phyloP scores from a whole-genome alignment of 2,888 invertebrate species.

The Plusia festucae region DNA sequence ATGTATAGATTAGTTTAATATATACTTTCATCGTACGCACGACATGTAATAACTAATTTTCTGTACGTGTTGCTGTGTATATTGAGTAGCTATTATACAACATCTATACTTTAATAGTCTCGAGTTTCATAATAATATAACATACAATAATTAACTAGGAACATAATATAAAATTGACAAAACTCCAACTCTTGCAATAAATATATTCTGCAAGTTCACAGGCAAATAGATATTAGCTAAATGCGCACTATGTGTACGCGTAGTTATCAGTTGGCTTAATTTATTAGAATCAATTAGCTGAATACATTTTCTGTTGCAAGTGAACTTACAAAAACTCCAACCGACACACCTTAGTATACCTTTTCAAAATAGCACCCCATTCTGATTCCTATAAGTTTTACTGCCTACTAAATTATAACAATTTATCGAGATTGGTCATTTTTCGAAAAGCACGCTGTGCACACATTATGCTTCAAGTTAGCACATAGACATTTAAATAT shows the following conservation, averaged over 20 bases:
- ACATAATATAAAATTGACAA: slow-evolving; percentile 82
- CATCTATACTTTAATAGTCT: slow-evolving; percentile 32
- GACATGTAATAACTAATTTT: background rate
- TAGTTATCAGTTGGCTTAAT: background rate
- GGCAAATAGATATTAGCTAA: slow-evolving; percentile 11
- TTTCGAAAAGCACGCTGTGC: slow-evolving; percentile 40
- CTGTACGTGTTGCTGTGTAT: too few species aligned
- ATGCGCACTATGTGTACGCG: slow-evolving; percentile 1
- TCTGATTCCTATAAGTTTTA: slow-evolving; percentile 71
- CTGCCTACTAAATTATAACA: slow-evolving; percentile 64
- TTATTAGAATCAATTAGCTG: slow-evolving; percentile 26
- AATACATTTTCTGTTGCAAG: slow-evolving; percentile 61
- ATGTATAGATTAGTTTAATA: slow-evolving; percentile 16
- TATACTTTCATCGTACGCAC: background rate
- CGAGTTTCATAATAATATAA: slow-evolving; percentile 51
- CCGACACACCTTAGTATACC: slow-evolving; percentile 78
- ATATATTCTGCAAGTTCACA: slow-evolving; percentile 69
- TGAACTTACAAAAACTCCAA: slow-evolving; percentile 69
- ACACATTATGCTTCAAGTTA: slow-evolving; percentile 21
- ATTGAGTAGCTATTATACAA: slow-evolving; percentile 21
- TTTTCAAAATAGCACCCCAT: slow-evolving; percentile 87
- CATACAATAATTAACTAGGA: slow-evolving; percentile 72
- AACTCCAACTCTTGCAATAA: slow-evolving; percentile 77
- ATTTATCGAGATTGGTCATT: slow-evolving; percentile 71
- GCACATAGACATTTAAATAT: slow-evolving; percentile 20